Evolutionary conservation across 2,888 invertebrate genomes (phyloP), one percentile per base, ranked within the genome.

Genomic region (Eilema caniola): DNA sequence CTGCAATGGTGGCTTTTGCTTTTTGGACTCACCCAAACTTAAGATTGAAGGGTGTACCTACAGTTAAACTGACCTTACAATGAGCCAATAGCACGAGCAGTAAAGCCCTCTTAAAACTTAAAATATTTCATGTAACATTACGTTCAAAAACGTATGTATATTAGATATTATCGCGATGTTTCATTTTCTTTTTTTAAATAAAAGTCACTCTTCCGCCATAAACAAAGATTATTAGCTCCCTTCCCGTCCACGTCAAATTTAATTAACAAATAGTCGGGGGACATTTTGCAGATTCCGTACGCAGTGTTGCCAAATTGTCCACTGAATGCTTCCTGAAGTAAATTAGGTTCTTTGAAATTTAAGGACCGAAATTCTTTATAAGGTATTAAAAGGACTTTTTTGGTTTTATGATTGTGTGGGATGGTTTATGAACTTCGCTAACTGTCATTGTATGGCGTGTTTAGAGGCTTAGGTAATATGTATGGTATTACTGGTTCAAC

Each of bases 251-350:
- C 61, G 67, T 72, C 76, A 41, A 67, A 74, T 68, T 74, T 79
- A 79, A 79, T 81, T 79, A 79, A 76, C 65, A 70, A 81, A 74
- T 74, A 72, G 62, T 66, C 62, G 20, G 28, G 61, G 67, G 53
- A 78, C 67, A 33, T 66, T 37, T 41, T 33, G 12, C 71, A 65
- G 65, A 16, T 23, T 65, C 37, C 62, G 47, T 25, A 31, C 28
- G 12, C 47, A 31, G 20, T 33, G 31, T 62, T 57, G 23, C 33
- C 3, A 33, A 66, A 31, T 64, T 64, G 47, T 47, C 24, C 57
- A 57, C 57, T 57, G 37, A 62, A 57, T 62, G 57, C 20, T 57
- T 41, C 20, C 37, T 37, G 3, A 24, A 62, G 24, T 31, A 56
- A 33, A 56, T 62, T 62, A 61, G 25, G 47, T 10, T 41, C 8